Base-by-base conservation (phyloP, 1,140 invertebrate genomes). In the Eumaeus atala region DNA sequence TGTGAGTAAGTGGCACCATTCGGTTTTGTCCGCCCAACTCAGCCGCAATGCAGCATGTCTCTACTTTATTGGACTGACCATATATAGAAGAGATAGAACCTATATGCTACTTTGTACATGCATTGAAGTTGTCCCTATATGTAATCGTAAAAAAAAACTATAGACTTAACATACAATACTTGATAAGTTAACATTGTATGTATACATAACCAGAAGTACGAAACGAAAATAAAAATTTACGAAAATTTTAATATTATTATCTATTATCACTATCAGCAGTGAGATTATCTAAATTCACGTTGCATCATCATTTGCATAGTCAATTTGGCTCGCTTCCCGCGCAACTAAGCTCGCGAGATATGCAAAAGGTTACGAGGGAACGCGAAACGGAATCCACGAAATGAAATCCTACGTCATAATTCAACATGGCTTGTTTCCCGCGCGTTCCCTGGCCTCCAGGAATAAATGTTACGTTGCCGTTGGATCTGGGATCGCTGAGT, bases 401-500 rank as follows among this genome's bases (percentile, higher is more conserved):
- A 47, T 37, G 18, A 35, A 28, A 44, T 56, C 54, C 35, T 44
- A 36, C 44, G 37, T 56, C 56, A 59, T 35, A 49, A 58, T 61
- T 54, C 16, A 49, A 51, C 28, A 17, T 54, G 40, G 40, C 40
- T n/a, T n/a, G 47, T 48, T 50, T 54, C 17, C 40, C 74, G 74
- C 67, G 55, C 11, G 35, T 66, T 74, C 65, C 51, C 52, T 75
- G 67, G 72, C 64, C 65, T 50, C 14, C 54, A 69, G 64, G 75
- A 82, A 78, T 80, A 77, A 82, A 84, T 75, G 73, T 81, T 75
- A 64, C 72, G 70, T 74, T 64, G 72, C 62, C 51, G 21, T 37
- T 53, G 67, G 67, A 68, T 72, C 64, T 59, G 65, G 67, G 72
- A 82, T 78, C 69, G 81, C 78, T 84, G 78, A 82, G 74, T 71